phyloP scores from a whole-genome alignment of 2,888 invertebrate species.

The Nycteola revayana region DNA sequence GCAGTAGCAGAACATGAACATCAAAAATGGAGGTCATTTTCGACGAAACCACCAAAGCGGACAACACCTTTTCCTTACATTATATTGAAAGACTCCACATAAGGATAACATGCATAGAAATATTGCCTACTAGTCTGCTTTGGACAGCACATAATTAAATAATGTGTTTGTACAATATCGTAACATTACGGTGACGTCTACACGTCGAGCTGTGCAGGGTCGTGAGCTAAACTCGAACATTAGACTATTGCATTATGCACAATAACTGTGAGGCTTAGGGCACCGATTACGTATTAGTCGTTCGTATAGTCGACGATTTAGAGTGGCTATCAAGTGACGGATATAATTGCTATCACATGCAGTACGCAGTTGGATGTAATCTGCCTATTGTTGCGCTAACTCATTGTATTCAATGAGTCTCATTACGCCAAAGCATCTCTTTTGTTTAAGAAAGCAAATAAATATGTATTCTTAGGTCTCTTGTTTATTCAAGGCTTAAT shows the following conservation, averaged over 20 bases:
- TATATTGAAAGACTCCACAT: slow-evolving; percentile 50
- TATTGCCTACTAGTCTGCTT: slow-evolving; percentile 50
- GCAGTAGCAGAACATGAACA: slow-evolving; percentile 16
- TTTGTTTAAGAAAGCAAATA: no score
- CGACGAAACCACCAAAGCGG: slow-evolving; percentile 36
- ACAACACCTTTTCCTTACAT: slow-evolving; percentile 36
- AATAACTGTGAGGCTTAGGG: slow-evolving; percentile 43
- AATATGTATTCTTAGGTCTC: no score
- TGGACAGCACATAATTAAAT: slow-evolving; percentile 49
- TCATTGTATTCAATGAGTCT: no score
- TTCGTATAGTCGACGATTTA: slow-evolving; percentile 33
- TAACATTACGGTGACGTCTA: slow-evolving; percentile 58
- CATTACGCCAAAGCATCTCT: no score
- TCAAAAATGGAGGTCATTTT: slow-evolving; percentile 13
- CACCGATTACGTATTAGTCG: slow-evolving; percentile 43
- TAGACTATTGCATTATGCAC: slow-evolving; percentile 55
- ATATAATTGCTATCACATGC: slow-evolving; percentile 18
- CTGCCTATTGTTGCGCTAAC: no score
- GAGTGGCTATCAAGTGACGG: slow-evolving; percentile 26
- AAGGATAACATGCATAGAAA: slow-evolving; percentile 62
- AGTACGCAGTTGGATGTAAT: not conserved
- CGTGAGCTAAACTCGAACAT: slow-evolving; percentile 54
- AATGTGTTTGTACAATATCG: slow-evolving; percentile 44
- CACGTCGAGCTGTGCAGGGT: slow-evolving; percentile 65
- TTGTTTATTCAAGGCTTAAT: no score